Percentiles rank a stretch among this genome's conserved stretches.
phyloP scores from a whole-genome alignment of 1,140 invertebrate species.

The Formica selysi region DNA sequence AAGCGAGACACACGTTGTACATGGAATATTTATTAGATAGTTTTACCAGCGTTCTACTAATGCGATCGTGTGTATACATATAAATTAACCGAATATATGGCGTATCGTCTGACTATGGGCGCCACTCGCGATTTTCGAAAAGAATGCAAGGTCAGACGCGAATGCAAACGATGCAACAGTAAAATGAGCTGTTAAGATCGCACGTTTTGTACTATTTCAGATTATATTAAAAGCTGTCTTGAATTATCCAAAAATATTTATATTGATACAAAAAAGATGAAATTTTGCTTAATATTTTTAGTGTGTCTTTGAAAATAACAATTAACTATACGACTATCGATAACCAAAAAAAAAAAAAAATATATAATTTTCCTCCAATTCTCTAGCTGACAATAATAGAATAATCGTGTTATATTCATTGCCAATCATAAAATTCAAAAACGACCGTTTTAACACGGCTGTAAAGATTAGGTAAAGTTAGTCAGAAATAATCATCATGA shows the following conservation, averaged over 20 bases:
- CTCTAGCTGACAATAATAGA: background rate
- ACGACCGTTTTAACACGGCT: background rate
- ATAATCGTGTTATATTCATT: conserved; percentile 11
- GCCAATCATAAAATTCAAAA: conserved; percentile 48
- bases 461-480: conserved; percentile 32
- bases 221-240: background rate
- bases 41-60: conserved; percentile 25
- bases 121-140: conserved; percentile 3
- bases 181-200: conserved; percentile 22
- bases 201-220: background rate
- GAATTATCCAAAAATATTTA: background rate
- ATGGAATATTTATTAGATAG: conserved; percentile 41
- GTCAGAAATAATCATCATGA: conserved; percentile 75
- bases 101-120: background rate
- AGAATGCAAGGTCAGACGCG: conserved; percentile 27
- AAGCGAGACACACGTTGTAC: conserved; percentile 16
- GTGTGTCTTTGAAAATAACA: no score
- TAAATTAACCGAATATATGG: conserved; percentile 32
- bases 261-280: background rate
- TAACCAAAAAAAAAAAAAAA: no score
- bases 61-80: background rate
- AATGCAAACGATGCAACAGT: conserved; percentile 11
- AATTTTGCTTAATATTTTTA: background rate
- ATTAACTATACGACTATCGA: background rate
- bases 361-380: background rate